These are phyloP conservation scores for Anseranas semipalmata DNA, from an alignment of 2,113 vertebrate species.

Conservation along the genomic window DNA sequence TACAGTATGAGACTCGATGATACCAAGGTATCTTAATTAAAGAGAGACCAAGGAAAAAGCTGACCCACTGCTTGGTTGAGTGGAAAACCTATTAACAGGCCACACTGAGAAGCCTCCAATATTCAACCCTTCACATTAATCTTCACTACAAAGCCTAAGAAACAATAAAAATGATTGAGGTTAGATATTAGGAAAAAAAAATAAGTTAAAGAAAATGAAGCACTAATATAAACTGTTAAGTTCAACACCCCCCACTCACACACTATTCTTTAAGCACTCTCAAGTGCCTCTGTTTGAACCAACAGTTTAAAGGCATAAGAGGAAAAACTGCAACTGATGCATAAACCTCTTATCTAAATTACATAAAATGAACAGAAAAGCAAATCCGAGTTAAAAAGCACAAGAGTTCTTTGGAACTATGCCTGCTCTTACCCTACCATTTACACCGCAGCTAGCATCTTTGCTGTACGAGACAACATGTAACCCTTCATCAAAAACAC, in stretches of 20 bases:
- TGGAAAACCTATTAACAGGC: neutral
- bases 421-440: neutral
- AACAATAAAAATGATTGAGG: neutral
- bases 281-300: neutral
- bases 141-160: neutral
- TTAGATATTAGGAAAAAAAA: neutral
- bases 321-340: neutral
- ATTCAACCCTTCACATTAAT: neutral
- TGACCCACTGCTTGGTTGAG: neutral
- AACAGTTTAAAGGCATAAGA: neutral
- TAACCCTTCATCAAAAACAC: neutral
- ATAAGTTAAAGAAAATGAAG: neutral
- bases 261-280: neutral
- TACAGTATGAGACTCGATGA: neutral
- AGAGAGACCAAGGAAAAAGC: neutral
- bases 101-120: neutral
- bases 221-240: neutral
- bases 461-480: accelerated
- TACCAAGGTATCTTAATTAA: neutral
- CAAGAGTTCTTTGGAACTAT: neutral
- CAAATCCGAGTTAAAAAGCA: neutral
- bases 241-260: neutral
- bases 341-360: neutral
- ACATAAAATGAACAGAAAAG: neutral
- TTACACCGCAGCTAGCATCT: neutral